phyloP scores from a whole-genome alignment of 2,888 invertebrate genomes.

The Lasioglossum zephyrum region DNA sequence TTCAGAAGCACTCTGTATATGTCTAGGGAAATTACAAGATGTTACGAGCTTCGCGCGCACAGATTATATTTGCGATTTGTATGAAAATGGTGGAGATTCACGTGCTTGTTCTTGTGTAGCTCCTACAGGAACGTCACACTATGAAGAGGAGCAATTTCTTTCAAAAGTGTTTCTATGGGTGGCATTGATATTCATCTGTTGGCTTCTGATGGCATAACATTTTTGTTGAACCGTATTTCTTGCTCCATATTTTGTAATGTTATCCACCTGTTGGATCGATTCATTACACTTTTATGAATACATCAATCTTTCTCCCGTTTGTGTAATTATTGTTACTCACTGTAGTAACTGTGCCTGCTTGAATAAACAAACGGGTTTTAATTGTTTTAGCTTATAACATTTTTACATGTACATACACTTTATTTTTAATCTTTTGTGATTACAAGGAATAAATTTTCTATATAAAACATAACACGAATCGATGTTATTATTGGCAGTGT shows the following conservation, averaged over 20 bases:
- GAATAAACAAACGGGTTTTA: conserved; percentile 59
- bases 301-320: conserved; percentile 52
- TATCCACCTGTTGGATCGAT: conserved; percentile 49
- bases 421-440: conserved; percentile 32
- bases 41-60: background rate
- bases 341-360: conserved; percentile 57
- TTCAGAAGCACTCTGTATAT: background rate
- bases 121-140: conserved; percentile 93
- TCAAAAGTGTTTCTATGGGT: conserved; percentile 97
- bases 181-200: conserved; percentile 94
- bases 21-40: background rate
- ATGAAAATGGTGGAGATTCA: background rate
- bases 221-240: conserved; percentile 58
- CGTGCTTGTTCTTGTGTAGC: conserved; percentile 84
- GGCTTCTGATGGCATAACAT: conserved; percentile 94
- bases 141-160: conserved; percentile 95
- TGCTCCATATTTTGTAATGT: conserved; percentile 62
- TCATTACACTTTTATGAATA: conserved; percentile 62
- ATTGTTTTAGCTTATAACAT: conserved; percentile 31
- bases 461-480: conserved; percentile 17
- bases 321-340: conserved; percentile 51
- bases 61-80: background rate
- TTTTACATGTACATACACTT: conserved; percentile 51
- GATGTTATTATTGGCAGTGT: conserved; percentile 25
- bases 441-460: conserved; percentile 39